Conservation (phyloP, 2,113 vertebrate species). For the Erpornis zantholeuca region DNA sequence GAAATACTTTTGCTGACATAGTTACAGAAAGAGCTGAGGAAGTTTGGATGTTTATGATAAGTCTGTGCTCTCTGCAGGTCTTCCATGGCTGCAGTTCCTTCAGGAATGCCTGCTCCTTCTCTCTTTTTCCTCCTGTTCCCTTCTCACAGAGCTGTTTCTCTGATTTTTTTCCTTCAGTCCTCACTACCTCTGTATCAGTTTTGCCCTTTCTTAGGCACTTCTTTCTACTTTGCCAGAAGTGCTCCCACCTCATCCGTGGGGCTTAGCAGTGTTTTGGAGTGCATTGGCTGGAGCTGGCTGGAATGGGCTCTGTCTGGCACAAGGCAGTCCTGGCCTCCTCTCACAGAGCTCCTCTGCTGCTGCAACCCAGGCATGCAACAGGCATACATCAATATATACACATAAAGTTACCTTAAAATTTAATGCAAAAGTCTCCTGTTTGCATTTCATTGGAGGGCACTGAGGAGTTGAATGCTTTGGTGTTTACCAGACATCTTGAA, state of each 20-base stretch:
- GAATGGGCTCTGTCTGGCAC: background rate
- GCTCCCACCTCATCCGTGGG: accelerated
- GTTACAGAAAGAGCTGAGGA: background rate
- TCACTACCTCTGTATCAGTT: background rate
- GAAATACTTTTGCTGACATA: background rate
- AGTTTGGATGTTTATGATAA: background rate
- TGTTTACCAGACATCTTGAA: background rate
- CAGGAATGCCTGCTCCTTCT: background rate
- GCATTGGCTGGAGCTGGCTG: background rate
- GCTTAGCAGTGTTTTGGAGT: background rate
- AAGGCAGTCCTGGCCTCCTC: too few relatives aligned
- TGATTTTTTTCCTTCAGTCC: background rate
- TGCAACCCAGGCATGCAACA: background rate
- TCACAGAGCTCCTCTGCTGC: background rate
- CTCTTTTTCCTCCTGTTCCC: background rate
- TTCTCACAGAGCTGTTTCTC: background rate
- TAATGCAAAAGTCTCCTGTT: background rate
- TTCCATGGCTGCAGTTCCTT: background rate
- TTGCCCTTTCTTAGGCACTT: background rate
- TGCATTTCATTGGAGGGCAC: background rate
- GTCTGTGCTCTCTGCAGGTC: background rate
- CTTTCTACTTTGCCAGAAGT: accelerated
- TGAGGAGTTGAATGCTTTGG: accelerated
- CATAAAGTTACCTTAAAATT: background rate
- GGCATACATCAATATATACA: too few relatives aligned